A percentile compares a stretch with the other conserved stretches of the same genome.
Conservation (phyloP, 2,113 vertebrate species). For the Atrichornis clamosus region DNA sequence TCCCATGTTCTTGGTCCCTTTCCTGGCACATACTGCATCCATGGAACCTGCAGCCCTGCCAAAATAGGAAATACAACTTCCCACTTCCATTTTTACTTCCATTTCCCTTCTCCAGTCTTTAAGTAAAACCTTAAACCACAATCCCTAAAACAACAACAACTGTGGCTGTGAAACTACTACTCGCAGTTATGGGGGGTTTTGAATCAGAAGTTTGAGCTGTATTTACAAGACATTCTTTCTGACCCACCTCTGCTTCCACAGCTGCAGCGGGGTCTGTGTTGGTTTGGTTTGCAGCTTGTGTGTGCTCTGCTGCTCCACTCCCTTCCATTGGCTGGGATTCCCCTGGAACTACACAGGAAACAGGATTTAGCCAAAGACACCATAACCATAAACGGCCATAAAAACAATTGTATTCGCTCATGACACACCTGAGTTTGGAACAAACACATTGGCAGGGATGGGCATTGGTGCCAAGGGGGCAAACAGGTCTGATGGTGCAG, state of each 20-base stretch:
- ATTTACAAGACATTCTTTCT: neutral
- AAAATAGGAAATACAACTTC: neutral
- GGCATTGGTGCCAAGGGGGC: conserved; percentile 93
- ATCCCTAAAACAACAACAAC: neutral
- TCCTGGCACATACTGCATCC: neutral
- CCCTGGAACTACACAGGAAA: conserved; percentile 71
- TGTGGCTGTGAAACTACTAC: neutral
- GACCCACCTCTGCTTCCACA: conserved; percentile 62
- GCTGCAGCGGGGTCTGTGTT: conserved; percentile 57
- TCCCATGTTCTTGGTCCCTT: neutral
- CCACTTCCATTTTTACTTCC: neutral
- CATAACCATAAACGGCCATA: rapidly evolving
- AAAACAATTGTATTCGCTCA: rapidly evolving
- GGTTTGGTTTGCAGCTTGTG: conserved; percentile 59
- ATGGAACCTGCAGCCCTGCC: neutral
- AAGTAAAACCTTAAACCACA: neutral
- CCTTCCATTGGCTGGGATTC: conserved; percentile 80
- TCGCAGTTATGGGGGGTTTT: neutral
- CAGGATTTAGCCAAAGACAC: neutral
- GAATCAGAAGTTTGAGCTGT: neutral
- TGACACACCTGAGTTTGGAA: conserved; percentile 83
- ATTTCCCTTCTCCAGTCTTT: neutral
- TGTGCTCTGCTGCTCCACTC: conserved; percentile 60
- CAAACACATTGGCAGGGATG: conserved; percentile 84
- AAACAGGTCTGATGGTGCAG: conserved; percentile 86